These are phyloP conservation scores for Dermochelys coriacea DNA, from an alignment of 2,797 vertebrate species.

Conservation along the genomic window DNA sequence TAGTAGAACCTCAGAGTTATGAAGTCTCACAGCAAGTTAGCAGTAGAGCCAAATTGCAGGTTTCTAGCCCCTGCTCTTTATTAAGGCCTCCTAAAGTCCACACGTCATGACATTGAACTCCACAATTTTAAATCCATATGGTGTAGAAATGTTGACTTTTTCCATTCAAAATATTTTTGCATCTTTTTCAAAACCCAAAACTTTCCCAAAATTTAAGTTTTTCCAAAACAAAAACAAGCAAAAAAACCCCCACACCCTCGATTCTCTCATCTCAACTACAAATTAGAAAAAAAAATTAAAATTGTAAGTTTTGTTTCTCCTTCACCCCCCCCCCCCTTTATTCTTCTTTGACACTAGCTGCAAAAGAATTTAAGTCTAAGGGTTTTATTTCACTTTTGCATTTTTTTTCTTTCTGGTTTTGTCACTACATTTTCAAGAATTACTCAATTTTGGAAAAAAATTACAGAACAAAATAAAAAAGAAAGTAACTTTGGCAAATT, in stretches of 20 bases:
- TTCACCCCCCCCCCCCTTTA: too few relatives aligned
- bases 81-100: not conserved
- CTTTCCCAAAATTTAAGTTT: too few relatives aligned
- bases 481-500: not conserved
- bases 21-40: not conserved
- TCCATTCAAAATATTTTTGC: fast-evolving
- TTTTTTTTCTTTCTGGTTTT: fast-evolving
- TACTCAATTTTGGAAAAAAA: not conserved
- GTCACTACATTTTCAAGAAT: not conserved
- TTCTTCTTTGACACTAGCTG: not conserved
- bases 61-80: not conserved
- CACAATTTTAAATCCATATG: not conserved
- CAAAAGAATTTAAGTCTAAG: not conserved
- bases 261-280: too few relatives aligned
- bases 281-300: too few relatives aligned
- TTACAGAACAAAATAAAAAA: not conserved
- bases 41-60: not conserved
- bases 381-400: fast-evolving
- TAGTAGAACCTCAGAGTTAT: not conserved
- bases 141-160: not conserved
- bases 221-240: too few relatives aligned
- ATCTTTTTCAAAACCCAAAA: too few relatives aligned
- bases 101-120: not conserved
- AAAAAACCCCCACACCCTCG: too few relatives aligned
- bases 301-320: too few relatives aligned